A percentile compares a stretch with the other conserved stretches of the same genome.
Conservation (phyloP, 2,113 vertebrate genomes). For the Budorcas taxicolor region DNA sequence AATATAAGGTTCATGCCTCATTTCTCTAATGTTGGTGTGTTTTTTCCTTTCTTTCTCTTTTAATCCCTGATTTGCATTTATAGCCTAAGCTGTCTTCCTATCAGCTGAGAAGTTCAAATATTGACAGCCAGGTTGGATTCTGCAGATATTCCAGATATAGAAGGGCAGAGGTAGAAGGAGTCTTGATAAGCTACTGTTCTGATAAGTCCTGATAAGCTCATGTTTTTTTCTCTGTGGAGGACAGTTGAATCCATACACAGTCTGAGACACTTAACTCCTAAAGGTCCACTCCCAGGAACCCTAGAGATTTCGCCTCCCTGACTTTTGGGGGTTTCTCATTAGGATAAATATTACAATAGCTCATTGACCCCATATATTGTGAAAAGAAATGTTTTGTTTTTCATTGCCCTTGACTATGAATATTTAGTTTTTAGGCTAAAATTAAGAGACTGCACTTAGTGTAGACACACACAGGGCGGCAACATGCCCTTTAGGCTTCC, state of each 20-base stretch:
- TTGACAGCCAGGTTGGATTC: constrained; percentile 20
- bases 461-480: accelerated
- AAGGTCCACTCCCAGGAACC: background rate
- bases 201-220: background rate
- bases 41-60: background rate
- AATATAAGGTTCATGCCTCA: too few relatives aligned
- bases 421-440: too few relatives aligned
- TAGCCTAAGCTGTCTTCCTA: constrained; percentile 30
- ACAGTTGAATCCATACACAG: background rate
- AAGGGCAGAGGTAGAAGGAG: background rate
- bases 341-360: background rate
- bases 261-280: background rate
- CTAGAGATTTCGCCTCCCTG: background rate
- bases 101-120: constrained; percentile 32
- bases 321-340: background rate
- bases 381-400: background rate
- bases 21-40: too few relatives aligned
- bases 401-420: too few relatives aligned
- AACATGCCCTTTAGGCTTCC: too few relatives aligned
- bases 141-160: background rate
- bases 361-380: background rate
- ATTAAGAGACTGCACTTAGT: background rate
- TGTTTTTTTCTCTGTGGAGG: background rate
- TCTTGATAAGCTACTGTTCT: too few relatives aligned
- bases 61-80: background rate